These are phyloP conservation scores for Megalops cyprinoides DNA, from an alignment of 2,797 vertebrate genomes.

Conservation along the genomic window DNA sequence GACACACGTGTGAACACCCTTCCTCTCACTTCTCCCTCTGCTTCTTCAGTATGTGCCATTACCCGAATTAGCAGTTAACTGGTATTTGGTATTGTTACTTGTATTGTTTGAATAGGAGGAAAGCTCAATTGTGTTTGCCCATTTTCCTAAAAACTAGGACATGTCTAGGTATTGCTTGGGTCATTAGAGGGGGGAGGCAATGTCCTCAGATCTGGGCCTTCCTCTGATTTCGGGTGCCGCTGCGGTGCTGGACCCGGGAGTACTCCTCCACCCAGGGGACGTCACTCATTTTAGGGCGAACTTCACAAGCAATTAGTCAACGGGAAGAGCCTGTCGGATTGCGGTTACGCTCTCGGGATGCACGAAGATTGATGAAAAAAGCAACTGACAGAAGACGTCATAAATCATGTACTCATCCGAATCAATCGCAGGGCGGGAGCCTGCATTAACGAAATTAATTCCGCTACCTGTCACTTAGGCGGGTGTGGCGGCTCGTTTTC, in stretches of 20 bases:
- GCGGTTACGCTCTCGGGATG: conserved; percentile 23
- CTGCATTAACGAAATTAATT: conserved; percentile 43
- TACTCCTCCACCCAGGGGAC: neutral
- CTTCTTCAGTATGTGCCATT: no score
- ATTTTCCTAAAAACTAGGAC: neutral
- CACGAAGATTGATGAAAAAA: conserved; percentile 39
- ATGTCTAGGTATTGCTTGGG: neutral
- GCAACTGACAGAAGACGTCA: conserved; percentile 32
- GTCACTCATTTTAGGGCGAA: conserved; percentile 1
- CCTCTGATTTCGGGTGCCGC: no score
- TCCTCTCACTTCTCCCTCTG: no score
- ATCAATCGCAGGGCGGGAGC: conserved; percentile 33
- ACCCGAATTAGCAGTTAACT: no score
- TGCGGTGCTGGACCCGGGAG: neutral
- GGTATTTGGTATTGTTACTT: no score
- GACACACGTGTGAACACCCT: no score
- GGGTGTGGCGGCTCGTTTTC: conserved; percentile 26
- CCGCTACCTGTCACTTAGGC: conserved; percentile 48
- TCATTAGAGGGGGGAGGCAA: neutral
- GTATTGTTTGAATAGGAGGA: neutral
- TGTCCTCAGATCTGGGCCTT: no score
- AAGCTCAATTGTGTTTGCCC: neutral
- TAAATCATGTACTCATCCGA: conserved; percentile 31
- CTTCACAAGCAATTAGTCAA: conserved; percentile 39
- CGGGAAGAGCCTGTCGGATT: conserved; percentile 26